Conservation (phyloP, 1,140 invertebrate species). For the Meloidogyne chitwoodi region DNA sequence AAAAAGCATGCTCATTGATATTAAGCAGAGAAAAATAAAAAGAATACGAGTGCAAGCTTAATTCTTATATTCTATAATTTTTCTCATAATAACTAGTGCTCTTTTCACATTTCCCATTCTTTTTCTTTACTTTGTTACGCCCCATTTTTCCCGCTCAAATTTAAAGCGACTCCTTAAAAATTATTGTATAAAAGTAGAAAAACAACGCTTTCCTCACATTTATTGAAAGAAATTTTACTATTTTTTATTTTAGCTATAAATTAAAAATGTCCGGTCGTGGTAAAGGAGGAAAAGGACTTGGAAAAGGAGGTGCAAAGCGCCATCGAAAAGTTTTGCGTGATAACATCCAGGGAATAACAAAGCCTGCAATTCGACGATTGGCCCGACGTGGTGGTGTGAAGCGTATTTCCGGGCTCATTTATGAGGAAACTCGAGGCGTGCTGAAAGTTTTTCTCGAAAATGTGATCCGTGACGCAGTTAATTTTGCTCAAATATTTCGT, state of each 20-base stretch:
- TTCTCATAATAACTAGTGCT: too few species aligned
- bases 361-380: slow-evolving; percentile 68
- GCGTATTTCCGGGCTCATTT: slow-evolving; percentile 72
- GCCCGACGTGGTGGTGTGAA: slow-evolving; percentile 74
- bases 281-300: slow-evolving; percentile 67
- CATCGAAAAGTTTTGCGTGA: slow-evolving; percentile 68
- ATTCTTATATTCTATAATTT: too few species aligned
- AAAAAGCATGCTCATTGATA: not conserved
- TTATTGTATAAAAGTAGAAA: not conserved
- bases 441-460: slow-evolving; percentile 70
- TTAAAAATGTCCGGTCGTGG: slow-evolving; percentile 63
- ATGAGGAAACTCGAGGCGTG: slow-evolving; percentile 63
- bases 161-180: not conserved
- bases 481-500: slow-evolving; percentile 60
- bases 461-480: slow-evolving; percentile 72
- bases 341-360: slow-evolving; percentile 74
- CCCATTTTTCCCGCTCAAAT: not conserved
- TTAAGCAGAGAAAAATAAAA: not conserved
- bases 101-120: too few species aligned
- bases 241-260: not conserved
- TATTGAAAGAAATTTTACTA: not conserved
- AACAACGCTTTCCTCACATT: not conserved
- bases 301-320: slow-evolving; percentile 71
- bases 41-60: too few species aligned
- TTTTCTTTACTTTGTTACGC: not conserved